These are phyloP conservation scores for Acropternis orthonyx DNA, from an alignment of 2,797 vertebrate species.

Conservation along the genomic window DNA sequence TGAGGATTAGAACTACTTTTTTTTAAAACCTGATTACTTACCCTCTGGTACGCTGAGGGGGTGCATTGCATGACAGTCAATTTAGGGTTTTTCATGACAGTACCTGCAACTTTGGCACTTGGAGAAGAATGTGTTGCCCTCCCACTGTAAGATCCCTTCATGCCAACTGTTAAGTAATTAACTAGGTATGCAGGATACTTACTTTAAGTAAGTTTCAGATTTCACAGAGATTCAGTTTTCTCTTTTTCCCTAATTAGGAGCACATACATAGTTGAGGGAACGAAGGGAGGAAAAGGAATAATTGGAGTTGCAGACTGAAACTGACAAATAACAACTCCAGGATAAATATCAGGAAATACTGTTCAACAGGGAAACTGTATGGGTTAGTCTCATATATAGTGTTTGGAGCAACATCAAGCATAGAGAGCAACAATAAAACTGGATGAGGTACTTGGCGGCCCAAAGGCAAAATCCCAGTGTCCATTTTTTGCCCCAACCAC, in stretches of 20 bases:
- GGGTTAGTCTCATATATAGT: neutral
- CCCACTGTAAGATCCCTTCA: neutral
- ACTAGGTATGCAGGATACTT: neutral
- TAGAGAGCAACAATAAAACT: neutral
- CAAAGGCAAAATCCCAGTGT: neutral
- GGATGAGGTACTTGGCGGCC: neutral
- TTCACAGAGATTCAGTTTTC: neutral
- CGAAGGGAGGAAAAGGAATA: neutral
- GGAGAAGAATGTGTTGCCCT: neutral
- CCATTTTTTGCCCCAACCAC: neutral
- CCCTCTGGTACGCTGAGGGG: neutral
- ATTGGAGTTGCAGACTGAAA: neutral
- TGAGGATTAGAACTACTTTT: neutral
- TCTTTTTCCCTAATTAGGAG: neutral
- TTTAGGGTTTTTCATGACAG: neutral
- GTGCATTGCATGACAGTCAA: neutral
- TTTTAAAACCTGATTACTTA: neutral
- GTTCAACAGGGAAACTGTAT: neutral
- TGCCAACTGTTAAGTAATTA: conserved; percentile 32
- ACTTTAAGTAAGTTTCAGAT: neutral
- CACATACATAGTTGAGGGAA: neutral
- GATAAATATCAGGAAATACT: neutral
- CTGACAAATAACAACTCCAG: neutral
- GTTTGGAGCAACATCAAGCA: neutral
- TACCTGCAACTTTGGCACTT: neutral